phyloP scores from a whole-genome alignment of 1,140 invertebrate genomes.

The Diploscapter pachys region DNA sequence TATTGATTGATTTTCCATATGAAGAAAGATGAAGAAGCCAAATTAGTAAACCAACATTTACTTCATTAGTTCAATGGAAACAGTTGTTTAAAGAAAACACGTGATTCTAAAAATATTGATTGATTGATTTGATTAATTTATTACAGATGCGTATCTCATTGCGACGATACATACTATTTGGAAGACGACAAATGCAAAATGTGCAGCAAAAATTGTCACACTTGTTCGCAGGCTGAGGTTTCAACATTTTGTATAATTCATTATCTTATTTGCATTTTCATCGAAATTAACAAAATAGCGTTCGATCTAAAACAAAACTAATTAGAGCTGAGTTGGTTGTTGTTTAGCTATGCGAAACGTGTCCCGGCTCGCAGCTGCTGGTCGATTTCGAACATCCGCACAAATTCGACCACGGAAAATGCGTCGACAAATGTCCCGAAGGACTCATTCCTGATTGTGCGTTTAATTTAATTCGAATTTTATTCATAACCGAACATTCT shows the following conservation, averaged over 20 bases:
- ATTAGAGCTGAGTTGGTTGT: neutral
- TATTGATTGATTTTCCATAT: conserved; percentile 2
- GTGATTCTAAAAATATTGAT: no score
- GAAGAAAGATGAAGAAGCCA: no score
- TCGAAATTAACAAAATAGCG: no score
- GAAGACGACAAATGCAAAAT: conserved; percentile 54
- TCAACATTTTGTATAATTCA: neutral
- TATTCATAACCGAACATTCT: no score
- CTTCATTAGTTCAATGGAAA: no score
- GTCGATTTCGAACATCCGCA: conserved; percentile 51
- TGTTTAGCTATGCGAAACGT: conserved; percentile 45
- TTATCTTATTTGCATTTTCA: no score
- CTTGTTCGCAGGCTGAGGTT: conserved; percentile 47
- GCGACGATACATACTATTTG: conserved; percentile 52
- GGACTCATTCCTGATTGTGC: conserved; percentile 55
- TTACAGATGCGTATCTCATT: conserved; percentile 45
- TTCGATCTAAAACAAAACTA: neutral
- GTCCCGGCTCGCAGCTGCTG: conserved; percentile 50
- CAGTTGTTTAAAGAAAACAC: no score
- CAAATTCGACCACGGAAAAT: conserved; percentile 53
- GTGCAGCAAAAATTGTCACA: conserved; percentile 48
- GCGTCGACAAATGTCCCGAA: conserved; percentile 49
- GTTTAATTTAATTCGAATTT: conserved; percentile 10
- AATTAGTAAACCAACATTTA: no score
- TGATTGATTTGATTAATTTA: neutral